Evolutionary conservation across 2,113 vertebrate species (phyloP).

Genomic region (Mesoclemmys tuberculata): DNA sequence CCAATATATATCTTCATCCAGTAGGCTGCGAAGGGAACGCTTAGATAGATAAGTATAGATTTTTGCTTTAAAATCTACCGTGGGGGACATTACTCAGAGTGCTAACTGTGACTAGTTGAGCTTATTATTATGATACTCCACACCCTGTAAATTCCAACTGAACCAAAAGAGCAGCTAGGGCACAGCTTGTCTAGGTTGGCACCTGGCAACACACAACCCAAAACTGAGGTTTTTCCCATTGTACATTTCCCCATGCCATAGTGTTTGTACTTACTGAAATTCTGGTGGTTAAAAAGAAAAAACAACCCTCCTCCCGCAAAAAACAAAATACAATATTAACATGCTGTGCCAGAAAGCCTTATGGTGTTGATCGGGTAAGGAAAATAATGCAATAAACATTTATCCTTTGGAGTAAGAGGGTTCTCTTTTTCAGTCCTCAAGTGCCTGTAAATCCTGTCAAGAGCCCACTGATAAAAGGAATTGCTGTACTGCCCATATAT

Average conservation of each 20-base stretch:
- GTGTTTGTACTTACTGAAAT: neutral
- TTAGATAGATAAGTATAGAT: conserved; percentile 33
- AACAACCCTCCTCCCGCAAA: accelerated
- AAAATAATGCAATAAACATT: neutral
- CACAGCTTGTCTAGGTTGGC: neutral
- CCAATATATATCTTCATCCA: neutral
- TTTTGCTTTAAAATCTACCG: neutral
- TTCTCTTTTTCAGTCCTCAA: neutral
- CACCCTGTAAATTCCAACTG: conserved; percentile 29
- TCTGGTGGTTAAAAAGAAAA: neutral
- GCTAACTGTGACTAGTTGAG: neutral
- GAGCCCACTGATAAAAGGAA: neutral
- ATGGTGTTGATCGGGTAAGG: neutral
- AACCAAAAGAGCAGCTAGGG: conserved; percentile 20
- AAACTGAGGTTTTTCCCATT: neutral
- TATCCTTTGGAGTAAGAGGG: neutral
- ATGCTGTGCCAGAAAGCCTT: neutral
- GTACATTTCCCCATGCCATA: neutral
- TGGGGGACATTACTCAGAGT: neutral
- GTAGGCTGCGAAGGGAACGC: conserved; percentile 35
- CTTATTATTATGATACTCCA: conserved; percentile 32
- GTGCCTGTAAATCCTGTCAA: neutral
- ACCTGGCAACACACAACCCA: neutral
- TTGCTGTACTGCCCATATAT: neutral
- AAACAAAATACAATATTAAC: neutral